Evolutionary conservation across 2,113 vertebrate species (phyloP).

Genomic region (Dinomys branickii): DNA sequence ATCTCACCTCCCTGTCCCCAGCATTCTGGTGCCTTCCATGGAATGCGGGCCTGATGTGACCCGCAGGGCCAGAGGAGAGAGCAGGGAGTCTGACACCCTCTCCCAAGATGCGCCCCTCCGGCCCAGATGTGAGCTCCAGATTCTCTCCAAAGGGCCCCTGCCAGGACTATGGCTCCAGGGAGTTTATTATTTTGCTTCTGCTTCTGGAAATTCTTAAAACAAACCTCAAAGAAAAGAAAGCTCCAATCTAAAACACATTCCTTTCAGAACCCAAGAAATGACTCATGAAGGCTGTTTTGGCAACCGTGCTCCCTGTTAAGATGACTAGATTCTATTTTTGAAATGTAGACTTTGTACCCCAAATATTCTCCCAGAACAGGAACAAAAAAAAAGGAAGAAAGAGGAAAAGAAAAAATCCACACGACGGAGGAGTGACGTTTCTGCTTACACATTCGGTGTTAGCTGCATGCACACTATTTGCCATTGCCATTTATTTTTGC

Average conservation of each 20-base stretch:
- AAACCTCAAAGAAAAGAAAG: constrained; percentile 61
- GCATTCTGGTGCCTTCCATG: neutral
- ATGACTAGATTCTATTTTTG: constrained; percentile 74
- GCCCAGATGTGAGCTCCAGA: neutral
- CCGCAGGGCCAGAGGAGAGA: rapidly evolving
- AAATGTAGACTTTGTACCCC: constrained; percentile 52
- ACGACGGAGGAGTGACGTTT: neutral
- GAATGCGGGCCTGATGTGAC: rapidly evolving
- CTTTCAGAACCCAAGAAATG: constrained; percentile 66
- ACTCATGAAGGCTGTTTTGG: constrained; percentile 60
- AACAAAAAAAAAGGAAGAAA: no score
- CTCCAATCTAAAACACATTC: constrained; percentile 44
- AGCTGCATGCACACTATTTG: neutral
- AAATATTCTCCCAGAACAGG: constrained; percentile 49
- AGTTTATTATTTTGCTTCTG: constrained; percentile 35
- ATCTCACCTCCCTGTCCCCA: rapidly evolving
- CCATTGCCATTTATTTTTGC: neutral
- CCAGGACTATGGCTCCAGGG: neutral
- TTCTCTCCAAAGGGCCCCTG: neutral
- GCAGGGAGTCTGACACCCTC: rapidly evolving
- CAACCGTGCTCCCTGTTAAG: constrained; percentile 45
- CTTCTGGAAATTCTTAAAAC: constrained; percentile 70
- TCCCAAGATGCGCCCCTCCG: neutral
- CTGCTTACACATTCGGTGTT: neutral
- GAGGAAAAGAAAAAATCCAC: neutral